Evolutionary conservation across 2,888 invertebrate genomes (phyloP), one percentile per base, ranked within the genome.

Genomic region (Andricus curvator): DNA sequence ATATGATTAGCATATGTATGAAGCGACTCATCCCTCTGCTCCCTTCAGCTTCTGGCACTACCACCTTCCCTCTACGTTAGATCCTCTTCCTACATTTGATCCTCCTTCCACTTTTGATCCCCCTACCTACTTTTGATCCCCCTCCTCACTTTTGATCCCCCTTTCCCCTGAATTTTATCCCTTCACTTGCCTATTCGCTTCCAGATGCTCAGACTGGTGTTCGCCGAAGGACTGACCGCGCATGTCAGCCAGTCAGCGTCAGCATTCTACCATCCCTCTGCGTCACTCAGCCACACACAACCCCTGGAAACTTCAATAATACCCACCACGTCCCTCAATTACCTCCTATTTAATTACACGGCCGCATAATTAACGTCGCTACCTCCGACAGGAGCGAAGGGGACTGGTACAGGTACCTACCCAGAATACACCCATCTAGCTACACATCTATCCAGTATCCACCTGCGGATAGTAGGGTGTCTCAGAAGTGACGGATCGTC

Each of bases 1-100:
- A 90, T 90, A 88, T 88, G 88, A 90, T 90, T 91, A 90, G 89
- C 90, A 90, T 91, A 90, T 90, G 90, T 86, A 91, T 90, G 90
- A 90, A 89, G 86, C 87, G 86, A 87, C 62, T 62, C 62, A 62
- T 88, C 88, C 84, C 86, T 83, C 77, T 74, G 66, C 70, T 67
- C 78, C 81, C 79, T 80, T 84, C 25, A 56, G 25, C 74, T 29
- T 74, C 17, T 51, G 78, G 79, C 79, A 82, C 80, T 79, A 81
- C 78, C 83, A 78, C 33, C 64, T 20, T 67, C 33, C 37, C 44
- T 65, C 70, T 56, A 41, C 79, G 44, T 44, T 77, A 74, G 44
- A 44, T 86, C 82, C 11, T 44, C 62, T 78, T 20, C 76, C 77
- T 74, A 60, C 79, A 64, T 48, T 68, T 77, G 25, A 41, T 86